phyloP scores from a whole-genome alignment of 1,140 invertebrate genomes.

The Drosophila gunungcola region DNA sequence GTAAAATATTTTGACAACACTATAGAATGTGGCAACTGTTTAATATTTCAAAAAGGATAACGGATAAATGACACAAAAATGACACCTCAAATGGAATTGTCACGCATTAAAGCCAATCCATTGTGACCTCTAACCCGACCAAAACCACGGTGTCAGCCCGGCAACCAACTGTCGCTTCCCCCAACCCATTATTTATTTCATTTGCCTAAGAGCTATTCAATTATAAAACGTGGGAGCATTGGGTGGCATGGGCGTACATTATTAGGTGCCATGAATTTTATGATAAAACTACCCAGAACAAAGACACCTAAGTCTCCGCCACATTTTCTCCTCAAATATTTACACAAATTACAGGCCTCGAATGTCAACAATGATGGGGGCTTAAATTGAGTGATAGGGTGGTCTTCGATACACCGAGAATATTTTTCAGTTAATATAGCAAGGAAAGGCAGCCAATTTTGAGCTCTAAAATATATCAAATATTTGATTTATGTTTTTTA shows the following conservation, averaged over 20 bases:
- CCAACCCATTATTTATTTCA: conserved; percentile 37
- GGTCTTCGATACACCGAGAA: not conserved
- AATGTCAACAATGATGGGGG: conserved; percentile 30
- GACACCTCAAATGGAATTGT: conserved; percentile 5
- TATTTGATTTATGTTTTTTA: too few species aligned
- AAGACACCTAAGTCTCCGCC: conserved; percentile 12
- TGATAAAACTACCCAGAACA: conserved; percentile 18
- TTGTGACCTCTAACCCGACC: conserved; percentile 5
- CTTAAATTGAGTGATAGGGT: conserved; percentile 12
- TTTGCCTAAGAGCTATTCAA: conserved; percentile 64
- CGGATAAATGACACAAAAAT: not conserved
- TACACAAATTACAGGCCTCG: conserved; percentile 55
- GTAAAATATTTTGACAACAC: too few species aligned
- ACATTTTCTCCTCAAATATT: conserved; percentile 30
- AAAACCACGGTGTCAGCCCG: not conserved
- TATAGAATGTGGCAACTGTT: too few species aligned
- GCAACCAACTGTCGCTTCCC: conserved; percentile 29
- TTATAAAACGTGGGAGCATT: conserved; percentile 56
- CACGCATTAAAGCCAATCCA: not conserved
- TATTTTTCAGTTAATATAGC: too few species aligned
- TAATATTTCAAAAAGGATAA: too few species aligned
- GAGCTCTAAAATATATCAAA: too few species aligned
- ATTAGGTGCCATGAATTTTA: conserved; percentile 58
- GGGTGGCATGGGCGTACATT: conserved; percentile 41
- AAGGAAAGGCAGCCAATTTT: not conserved